phyloP scores from a whole-genome alignment of 2,113 vertebrate genomes.

The Mesocricetus auratus region DNA sequence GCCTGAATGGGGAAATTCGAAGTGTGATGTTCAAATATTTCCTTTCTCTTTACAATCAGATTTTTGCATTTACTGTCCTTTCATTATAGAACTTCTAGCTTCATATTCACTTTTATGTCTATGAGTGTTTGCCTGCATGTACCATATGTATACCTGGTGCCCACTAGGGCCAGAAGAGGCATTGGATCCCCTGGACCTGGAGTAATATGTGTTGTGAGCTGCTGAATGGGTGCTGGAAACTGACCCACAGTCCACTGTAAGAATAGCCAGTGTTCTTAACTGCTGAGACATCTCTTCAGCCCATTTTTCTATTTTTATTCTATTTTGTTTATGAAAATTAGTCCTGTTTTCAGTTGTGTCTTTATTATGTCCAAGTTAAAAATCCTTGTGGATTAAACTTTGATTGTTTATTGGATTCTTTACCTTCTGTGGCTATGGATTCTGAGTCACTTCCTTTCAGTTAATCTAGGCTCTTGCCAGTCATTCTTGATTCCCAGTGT shows the following conservation, averaged over 20 bases:
- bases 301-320: slow-evolving; percentile 24
- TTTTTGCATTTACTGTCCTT: background rate
- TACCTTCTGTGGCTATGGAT: background rate
- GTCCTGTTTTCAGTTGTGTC: slow-evolving; percentile 7
- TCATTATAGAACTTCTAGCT: slow-evolving; percentile 43
- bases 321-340: slow-evolving; percentile 50
- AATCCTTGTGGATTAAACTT: slow-evolving; percentile 41
- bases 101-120: slow-evolving; percentile 21
- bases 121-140: background rate
- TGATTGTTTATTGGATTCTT: slow-evolving; percentile 56
- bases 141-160: background rate
- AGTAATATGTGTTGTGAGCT: too few relatives aligned
- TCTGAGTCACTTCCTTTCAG: background rate
- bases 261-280: background rate
- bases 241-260: background rate
- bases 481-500: slow-evolving; percentile 14
- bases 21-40: background rate
- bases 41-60: background rate
- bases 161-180: background rate
- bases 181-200: background rate
- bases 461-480: slow-evolving; percentile 20
- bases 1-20: background rate
- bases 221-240: background rate
- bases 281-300: background rate
- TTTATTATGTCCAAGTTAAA: slow-evolving; percentile 55